Evolutionary conservation across 2,888 invertebrate genomes (phyloP), one percentile per base, ranked within the genome.

Genomic region (Melikaiella ostensackeni): DNA sequence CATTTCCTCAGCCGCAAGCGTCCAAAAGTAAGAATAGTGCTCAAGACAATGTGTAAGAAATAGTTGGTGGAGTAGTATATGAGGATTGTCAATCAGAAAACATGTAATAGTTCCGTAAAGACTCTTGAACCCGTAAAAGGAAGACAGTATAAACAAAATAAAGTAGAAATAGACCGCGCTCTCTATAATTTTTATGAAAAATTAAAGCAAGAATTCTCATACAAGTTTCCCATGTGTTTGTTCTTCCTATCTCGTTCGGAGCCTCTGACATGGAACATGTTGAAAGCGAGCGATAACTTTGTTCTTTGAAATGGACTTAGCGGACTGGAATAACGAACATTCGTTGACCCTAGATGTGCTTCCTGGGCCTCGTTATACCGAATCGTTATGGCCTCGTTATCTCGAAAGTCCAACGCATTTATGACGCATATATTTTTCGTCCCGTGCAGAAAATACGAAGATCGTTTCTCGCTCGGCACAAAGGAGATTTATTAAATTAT

Each of bases 361-460:
- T 82, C 81, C 79, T 75, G 79, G 77, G 84, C 84, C 86, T 87
- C 86, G 86, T 88, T 88, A 88, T 81, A 81, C 77, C 79, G 78
- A 82, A 79, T 83, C 75, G 83, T 86, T 85, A 82, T 85, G 85
- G 82, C 84, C 87, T 89, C 86, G 87, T 89, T 88, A 88, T 89
- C 84, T 84, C 83, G 77, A 73, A 79, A 75, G 80, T 77, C 75
- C 77, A 75, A 80, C 73, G 78, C 77, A 77, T 76, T 80, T 76
- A 77, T 75, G 80, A 80, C 76, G 57, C 79, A 57, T 55, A 78
- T 50, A 76, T 79, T 75, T 80, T 77, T 78, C 50, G 75, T 75
- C 62, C 62, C 57, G 75, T 75, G 74, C 75, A 63, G 73, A 78
- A 79, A 78, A 70, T 75, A 57, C 73, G 59, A 76, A 64, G 75